Percentiles rank a stretch among this genome's conserved stretches.
phyloP scores from a whole-genome alignment of 2,797 vertebrate species.

The Arrhamphus sclerolepis region DNA sequence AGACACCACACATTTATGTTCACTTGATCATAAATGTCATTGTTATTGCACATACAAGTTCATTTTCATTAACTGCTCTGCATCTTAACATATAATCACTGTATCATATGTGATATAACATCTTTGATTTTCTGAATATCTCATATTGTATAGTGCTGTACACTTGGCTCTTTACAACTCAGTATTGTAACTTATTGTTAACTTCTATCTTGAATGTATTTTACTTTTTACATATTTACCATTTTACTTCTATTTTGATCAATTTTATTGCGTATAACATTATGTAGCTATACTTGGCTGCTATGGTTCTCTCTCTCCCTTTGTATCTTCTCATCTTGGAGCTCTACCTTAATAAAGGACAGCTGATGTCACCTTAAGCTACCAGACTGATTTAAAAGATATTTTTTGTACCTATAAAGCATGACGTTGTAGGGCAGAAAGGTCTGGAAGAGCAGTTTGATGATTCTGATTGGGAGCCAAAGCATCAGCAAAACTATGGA shows the following conservation, averaged over 20 bases:
- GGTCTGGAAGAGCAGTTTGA: conserved; percentile 87
- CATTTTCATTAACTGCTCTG: not conserved
- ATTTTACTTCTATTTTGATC: too few species aligned
- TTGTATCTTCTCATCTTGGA: not conserved
- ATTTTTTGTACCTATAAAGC: conserved; percentile 88
- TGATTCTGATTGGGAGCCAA: conserved; percentile 95
- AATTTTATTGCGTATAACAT: too few species aligned
- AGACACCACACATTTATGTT: conserved; percentile 43
- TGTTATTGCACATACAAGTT: not conserved
- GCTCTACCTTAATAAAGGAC: not conserved
- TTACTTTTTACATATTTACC: too few species aligned
- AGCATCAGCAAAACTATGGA: conserved; percentile 97
- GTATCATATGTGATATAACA: too few species aligned
- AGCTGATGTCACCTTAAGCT: not conserved
- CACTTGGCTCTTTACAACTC: too few species aligned
- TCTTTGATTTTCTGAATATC: too few species aligned
- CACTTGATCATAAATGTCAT: conserved; percentile 21
- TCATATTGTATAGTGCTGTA: too few species aligned
- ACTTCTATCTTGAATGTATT: too few species aligned
- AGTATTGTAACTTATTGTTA: too few species aligned
- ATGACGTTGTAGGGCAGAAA: conserved; percentile 98
- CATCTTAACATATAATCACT: too few species aligned
- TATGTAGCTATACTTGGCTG: too few species aligned
- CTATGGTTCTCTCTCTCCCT: too few species aligned
- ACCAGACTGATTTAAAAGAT: not conserved